Conservation (phyloP, 2,797 vertebrate species). For the Dendrocincla fuliginosa region DNA sequence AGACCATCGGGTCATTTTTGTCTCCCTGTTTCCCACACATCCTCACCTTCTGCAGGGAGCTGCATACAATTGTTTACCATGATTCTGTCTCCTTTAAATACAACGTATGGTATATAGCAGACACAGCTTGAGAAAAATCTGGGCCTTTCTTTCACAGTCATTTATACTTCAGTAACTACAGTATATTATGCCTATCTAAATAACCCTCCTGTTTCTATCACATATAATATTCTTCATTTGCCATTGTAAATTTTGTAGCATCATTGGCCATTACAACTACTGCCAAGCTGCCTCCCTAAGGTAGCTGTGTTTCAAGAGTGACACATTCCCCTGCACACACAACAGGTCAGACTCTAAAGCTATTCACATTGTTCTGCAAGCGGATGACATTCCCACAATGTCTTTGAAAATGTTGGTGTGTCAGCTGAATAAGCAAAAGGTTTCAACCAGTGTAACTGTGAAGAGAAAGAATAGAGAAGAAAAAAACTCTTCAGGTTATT, state of each 20-base stretch:
- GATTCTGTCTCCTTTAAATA: slow-evolving; percentile 14
- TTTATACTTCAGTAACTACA: slow-evolving; percentile 30
- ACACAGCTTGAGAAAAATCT: slow-evolving; percentile 55
- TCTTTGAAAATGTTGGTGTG: slow-evolving; percentile 7
- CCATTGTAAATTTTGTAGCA: background rate
- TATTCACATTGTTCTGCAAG: background rate
- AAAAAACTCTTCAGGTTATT: background rate
- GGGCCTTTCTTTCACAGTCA: slow-evolving; percentile 22
- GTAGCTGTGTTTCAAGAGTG: background rate
- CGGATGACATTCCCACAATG: background rate
- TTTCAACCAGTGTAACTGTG: background rate
- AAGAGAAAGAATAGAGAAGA: background rate
- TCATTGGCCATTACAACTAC: background rate
- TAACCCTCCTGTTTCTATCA: slow-evolving; percentile 6
- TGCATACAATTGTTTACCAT: background rate
- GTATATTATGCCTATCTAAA: slow-evolving; percentile 44
- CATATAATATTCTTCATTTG: background rate
- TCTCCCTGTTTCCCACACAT: background rate
- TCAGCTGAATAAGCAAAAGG: slow-evolving; percentile 18
- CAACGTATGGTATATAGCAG: slow-evolving; percentile 17
- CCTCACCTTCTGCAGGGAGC: background rate
- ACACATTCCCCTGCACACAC: background rate
- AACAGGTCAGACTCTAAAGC: slow-evolving; percentile 9
- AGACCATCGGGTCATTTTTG: background rate
- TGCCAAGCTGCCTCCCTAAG: slow-evolving; percentile 18